Percentiles rank a stretch among this genome's conserved stretches.
phyloP scores from a whole-genome alignment of 2,797 vertebrate species.

The Hypotaenidia okinawae region DNA sequence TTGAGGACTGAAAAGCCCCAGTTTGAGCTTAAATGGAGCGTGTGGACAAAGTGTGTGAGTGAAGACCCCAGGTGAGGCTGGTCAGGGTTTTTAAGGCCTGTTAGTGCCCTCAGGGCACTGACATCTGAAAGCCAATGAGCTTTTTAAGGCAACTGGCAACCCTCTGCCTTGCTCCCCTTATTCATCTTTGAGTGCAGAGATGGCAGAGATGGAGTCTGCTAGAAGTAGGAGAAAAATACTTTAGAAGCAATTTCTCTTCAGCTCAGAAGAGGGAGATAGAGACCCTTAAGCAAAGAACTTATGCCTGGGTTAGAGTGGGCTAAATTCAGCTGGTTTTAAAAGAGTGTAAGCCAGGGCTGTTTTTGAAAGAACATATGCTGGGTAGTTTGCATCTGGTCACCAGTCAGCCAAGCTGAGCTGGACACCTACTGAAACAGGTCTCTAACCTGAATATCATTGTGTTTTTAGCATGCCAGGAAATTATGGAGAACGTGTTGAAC shows the following conservation, averaged over 20 bases:
- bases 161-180: not conserved
- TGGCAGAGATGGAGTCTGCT: not conserved
- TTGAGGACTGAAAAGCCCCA: not conserved
- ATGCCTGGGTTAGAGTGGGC: not conserved
- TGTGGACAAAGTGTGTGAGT: not conserved
- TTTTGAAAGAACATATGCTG: not conserved
- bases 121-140: not conserved
- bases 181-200: not conserved
- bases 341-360: not conserved
- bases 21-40: not conserved
- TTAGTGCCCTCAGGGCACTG: not conserved
- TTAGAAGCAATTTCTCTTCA: not conserved
- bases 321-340: not conserved
- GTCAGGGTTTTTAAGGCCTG: rapidly evolving
- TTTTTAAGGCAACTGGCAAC: not conserved
- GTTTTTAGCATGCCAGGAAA: not conserved
- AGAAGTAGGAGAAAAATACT: not conserved
- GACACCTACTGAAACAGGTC: not conserved
- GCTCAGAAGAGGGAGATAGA: not conserved
- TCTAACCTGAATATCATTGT: not conserved
- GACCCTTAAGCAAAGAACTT: not conserved
- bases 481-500: not conserved
- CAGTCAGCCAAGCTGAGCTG: not conserved
- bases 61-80: not conserved
- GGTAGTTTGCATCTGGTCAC: not conserved